Evolutionary conservation across 2,888 invertebrate species (phyloP), one percentile per base, ranked within the genome.

Genomic region (Theretra japonica): DNA sequence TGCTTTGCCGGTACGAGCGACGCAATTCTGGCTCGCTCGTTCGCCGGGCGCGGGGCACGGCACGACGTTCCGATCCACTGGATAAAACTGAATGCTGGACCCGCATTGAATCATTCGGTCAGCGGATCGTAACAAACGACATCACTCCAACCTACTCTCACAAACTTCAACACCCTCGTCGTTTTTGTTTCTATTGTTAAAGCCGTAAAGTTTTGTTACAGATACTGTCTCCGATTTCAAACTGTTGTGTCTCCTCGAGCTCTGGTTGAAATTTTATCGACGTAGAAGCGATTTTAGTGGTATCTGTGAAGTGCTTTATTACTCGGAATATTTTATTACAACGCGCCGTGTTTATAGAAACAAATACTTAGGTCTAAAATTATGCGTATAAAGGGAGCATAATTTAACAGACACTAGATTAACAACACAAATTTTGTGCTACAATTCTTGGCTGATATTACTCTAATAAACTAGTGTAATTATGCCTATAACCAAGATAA

Each of bases 1-100:
- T 76, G 76, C 77, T 79, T 79, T 53, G 23, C 5, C 21, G 33
- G 62, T 48, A 23, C 48, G 65, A 23, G 48, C 41, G 41, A 65
- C 48, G 65, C 23, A 65, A 65, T 65, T 65, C 48, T 48, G 65
- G 65, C 21, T 48, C 48, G 15, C 48, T 65, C 23, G 65, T 65
- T 62, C 62, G 41, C 33, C 41, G 19, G 62, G 33, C 8, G 21
- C 41, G 21, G 41, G 62, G 19, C 65, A 65, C 41, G 41, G 48
- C 65, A 21, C 6, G 33, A 23, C 65, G 65, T 65, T 65, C 65
- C 48, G 48, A 65, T 48, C 41, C 48, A 65, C 65, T 65, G 41
- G 41, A 21, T 65, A 65, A 23, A 65, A 65, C 62, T 65, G 65
- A 65, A 65, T 48, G 65, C 15, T 65, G 65, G 23, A 65, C 65